phyloP scores from a whole-genome alignment of 2,888 invertebrate species.

The Polydrusus tereticollis region DNA sequence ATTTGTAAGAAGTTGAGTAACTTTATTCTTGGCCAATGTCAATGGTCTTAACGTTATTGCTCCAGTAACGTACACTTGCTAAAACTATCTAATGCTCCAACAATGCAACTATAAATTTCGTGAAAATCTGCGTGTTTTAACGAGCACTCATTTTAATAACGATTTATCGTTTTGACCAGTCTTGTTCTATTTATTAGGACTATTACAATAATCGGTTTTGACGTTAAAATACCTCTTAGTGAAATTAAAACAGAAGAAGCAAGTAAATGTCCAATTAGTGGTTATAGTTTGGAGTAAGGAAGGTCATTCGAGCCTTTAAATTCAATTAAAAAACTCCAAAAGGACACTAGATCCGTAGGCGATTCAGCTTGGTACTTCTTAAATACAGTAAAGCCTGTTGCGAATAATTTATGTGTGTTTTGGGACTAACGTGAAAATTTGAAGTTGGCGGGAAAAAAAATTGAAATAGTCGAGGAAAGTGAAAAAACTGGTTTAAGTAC shows the following conservation, averaged over 20 bases:
- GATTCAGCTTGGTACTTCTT: too few relatives aligned
- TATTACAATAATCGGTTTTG: slow-evolving; percentile 36
- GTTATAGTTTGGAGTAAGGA: background rate
- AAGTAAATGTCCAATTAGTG: slow-evolving; percentile 18
- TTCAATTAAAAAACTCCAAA: too few relatives aligned
- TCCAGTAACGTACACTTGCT: background rate
- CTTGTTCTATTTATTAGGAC: slow-evolving; percentile 32
- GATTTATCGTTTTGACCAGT: slow-evolving; percentile 29
- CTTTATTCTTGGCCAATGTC: too few relatives aligned
- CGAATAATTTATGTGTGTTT: too few relatives aligned
- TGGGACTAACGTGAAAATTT: too few relatives aligned
- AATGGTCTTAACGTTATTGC: background rate
- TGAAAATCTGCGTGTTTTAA: slow-evolving; percentile 35
- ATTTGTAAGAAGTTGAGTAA: background rate
- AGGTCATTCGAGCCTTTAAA: too few relatives aligned
- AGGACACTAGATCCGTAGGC: too few relatives aligned
- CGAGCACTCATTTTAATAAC: slow-evolving; percentile 34
- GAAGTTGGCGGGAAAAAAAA: too few relatives aligned
- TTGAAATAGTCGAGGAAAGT: too few relatives aligned
- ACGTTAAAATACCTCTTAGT: slow-evolving; percentile 36
- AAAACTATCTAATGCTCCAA: background rate
- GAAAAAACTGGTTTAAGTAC: too few relatives aligned
- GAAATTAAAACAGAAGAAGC: slow-evolving; percentile 29
- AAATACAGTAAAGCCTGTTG: too few relatives aligned
- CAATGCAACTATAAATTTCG: slow-evolving; percentile 29